These are phyloP conservation scores for Pachycephus smyrnensis DNA, from an alignment of 2,888 invertebrate genomes.

Conservation along the genomic window DNA sequence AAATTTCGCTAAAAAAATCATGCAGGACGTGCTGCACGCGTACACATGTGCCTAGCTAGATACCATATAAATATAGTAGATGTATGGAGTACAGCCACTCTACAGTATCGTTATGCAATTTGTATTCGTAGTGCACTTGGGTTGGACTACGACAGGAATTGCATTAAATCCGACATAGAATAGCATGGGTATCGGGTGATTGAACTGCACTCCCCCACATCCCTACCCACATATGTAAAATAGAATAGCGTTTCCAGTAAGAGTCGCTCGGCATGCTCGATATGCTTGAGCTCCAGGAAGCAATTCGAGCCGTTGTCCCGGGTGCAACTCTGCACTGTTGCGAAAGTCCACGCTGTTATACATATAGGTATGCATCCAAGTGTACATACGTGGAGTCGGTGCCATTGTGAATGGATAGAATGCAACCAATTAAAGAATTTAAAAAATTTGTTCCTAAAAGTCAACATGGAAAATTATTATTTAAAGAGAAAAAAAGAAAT, in stretches of 20 bases:
- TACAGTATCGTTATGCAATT: background rate
- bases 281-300: background rate
- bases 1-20: background rate
- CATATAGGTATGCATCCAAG: background rate
- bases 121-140: background rate
- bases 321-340: background rate
- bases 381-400: background rate
- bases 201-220: background rate
- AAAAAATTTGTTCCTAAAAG: too few species aligned
- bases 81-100: background rate
- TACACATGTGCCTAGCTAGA: background rate
- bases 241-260: background rate
- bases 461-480: background rate
- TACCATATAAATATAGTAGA: background rate
- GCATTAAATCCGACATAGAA: background rate
- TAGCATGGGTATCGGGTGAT: background rate
- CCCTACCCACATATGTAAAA: background rate
- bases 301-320: background rate
- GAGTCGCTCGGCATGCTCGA: background rate
- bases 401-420: background rate
- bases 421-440: background rate
- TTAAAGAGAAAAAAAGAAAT: background rate
- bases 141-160: background rate
- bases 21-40: background rate
- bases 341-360: background rate